A percentile compares a stretch with the other conserved stretches of the same genome.
phyloP scores from a whole-genome alignment of 2,113 vertebrate genomes.

The Phrynosoma blainvillii region DNA sequence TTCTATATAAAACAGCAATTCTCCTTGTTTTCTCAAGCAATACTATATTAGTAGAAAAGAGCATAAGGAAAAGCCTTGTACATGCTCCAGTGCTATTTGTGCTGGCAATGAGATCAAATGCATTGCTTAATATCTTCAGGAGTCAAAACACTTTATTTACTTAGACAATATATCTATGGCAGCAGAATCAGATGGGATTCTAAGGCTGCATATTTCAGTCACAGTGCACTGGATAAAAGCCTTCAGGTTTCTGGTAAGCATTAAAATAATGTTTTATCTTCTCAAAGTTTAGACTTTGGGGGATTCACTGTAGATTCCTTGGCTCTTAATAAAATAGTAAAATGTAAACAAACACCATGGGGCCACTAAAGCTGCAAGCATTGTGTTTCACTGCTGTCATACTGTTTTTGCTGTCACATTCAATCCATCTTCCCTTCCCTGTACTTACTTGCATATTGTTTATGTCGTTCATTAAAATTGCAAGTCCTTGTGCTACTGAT shows the following conservation, averaged over 20 bases:
- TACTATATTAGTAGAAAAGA: background rate
- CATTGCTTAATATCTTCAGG: conserved; percentile 1
- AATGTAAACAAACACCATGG: conserved; percentile 27
- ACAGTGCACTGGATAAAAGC: conserved; percentile 27
- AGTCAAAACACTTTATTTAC: conserved; percentile 44
- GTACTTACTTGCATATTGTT: conserved; percentile 11
- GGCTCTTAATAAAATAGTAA: conserved; percentile 30
- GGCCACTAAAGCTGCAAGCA: conserved; percentile 22
- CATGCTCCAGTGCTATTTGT: conserved; percentile 27
- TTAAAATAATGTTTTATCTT: background rate
- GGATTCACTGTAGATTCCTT: conserved; percentile 31
- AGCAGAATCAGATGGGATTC: conserved; percentile 25
- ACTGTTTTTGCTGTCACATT: conserved; percentile 19
- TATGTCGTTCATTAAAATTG: conserved; percentile 6
- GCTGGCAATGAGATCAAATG: conserved; percentile 33
- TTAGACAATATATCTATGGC: conserved; percentile 25
- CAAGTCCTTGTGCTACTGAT: conserved; percentile 7
- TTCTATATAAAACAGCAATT: background rate
- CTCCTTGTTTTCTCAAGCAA: conserved; percentile 31
- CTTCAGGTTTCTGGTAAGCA: conserved; percentile 23
- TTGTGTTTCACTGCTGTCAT: conserved; percentile 24
- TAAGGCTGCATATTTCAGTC: conserved; percentile 35
- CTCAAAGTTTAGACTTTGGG: background rate
- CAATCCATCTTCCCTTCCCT: conserved; percentile 5
- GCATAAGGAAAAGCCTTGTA: conserved; percentile 1